Percentiles rank a stretch among this genome's conserved stretches.
Evolutionary conservation across 2,888 invertebrate species (phyloP).

Genomic region (Odontothrips loti): DNA sequence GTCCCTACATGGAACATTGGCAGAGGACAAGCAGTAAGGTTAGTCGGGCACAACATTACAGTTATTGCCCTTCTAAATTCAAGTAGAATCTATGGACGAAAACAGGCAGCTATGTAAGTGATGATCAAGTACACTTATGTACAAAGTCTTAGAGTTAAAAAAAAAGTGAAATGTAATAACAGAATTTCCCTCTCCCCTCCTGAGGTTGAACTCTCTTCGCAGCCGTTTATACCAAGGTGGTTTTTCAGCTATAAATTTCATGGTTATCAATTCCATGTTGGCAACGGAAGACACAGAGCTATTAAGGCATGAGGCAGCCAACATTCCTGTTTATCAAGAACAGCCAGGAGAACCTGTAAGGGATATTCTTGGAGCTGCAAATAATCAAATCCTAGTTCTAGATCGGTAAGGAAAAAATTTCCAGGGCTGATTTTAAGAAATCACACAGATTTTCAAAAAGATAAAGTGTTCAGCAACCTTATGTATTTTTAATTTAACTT

Average conservation of each 20-base stretch:
- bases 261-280: neutral
- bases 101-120: neutral
- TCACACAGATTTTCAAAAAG: neutral
- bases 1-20: constrained; percentile 4
- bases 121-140: neutral
- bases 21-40: neutral
- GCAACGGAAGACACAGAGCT: neutral
- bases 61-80: neutral
- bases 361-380: neutral
- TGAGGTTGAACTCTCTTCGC: neutral
- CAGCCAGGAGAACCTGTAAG: neutral
- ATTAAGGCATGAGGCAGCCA: neutral
- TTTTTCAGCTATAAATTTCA: neutral
- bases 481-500: neutral
- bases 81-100: neutral
- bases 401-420: neutral
- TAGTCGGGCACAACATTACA: neutral
- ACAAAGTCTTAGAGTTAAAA: neutral
- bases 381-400: neutral
- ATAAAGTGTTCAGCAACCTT: neutral
- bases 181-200: neutral
- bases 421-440: neutral
- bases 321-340: neutral
- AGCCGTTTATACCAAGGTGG: neutral
- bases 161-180: neutral